Conservation (phyloP, 1,140 invertebrate species). For the Periplaneta americana region DNA sequence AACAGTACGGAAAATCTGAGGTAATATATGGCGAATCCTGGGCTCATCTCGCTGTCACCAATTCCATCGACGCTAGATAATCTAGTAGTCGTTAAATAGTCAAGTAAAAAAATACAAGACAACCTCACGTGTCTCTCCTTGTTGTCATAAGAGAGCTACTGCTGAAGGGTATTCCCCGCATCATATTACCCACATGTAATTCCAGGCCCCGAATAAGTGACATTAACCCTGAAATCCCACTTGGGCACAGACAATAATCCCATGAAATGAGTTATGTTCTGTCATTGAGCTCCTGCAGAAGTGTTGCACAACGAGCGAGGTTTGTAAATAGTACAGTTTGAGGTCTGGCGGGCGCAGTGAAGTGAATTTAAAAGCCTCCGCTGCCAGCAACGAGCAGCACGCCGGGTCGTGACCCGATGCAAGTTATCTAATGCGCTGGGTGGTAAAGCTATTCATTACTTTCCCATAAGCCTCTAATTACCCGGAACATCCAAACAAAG, state of each 20-base stretch:
- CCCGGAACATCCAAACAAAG: background rate
- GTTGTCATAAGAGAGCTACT: too few species aligned
- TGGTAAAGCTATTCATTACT: background rate
- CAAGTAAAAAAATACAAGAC: too few species aligned
- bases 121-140: too few species aligned
- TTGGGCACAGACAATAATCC: background rate
- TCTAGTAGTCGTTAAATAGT: too few species aligned
- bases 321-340: background rate
- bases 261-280: background rate
- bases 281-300: background rate
- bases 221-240: background rate
- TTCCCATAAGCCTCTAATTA: background rate
- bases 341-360: background rate
- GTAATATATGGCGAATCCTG: too few species aligned
- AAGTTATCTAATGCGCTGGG: background rate
- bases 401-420: background rate
- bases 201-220: too few species aligned
- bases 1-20: too few species aligned
- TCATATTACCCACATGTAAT: too few species aligned
- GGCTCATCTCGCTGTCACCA: too few species aligned
- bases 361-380: background rate
- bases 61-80: too few species aligned
- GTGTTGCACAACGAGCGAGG: background rate
- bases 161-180: too few species aligned
- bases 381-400: background rate